A percentile compares a stretch with the other conserved stretches of the same genome.
Evolutionary conservation across 1,140 invertebrate genomes (phyloP).

Genomic region (Matsumurasca onukii): DNA sequence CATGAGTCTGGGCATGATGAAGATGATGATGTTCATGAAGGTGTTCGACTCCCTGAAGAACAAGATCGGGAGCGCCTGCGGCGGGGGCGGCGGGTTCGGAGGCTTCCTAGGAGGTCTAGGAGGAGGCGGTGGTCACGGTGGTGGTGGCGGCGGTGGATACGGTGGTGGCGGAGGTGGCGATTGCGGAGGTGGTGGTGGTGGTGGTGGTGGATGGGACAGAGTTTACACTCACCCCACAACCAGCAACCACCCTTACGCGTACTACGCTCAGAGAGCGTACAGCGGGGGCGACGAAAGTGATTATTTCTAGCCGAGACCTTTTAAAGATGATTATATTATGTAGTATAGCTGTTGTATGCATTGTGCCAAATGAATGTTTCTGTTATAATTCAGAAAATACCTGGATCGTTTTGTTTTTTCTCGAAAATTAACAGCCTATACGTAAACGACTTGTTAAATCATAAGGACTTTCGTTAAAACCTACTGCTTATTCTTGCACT

Average conservation of each 20-base stretch:
- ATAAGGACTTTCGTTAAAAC: too few species aligned
- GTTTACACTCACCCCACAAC: neutral
- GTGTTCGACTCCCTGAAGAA: slow-evolving; percentile 1
- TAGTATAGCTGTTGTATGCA: too few species aligned
- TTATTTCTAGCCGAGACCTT: too few species aligned
- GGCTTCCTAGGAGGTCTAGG: neutral
- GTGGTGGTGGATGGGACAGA: slow-evolving; percentile 16
- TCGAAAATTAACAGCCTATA: too few species aligned
- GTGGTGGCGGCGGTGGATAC: neutral
- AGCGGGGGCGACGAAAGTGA: too few species aligned
- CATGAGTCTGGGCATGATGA: slow-evolving; percentile 33
- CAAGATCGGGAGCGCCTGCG: slow-evolving; percentile 9
- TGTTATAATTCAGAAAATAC: too few species aligned
- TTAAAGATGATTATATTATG: too few species aligned
- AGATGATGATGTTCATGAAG: slow-evolving; percentile 19
- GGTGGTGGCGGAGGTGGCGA: neutral
- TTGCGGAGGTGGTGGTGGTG: neutral
- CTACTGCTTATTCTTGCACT: too few species aligned
- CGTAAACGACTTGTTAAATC: too few species aligned
- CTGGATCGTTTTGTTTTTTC: too few species aligned
- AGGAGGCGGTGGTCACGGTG: neutral
- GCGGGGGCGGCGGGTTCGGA: neutral
- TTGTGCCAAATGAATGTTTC: too few species aligned
- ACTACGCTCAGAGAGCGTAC: neutral
- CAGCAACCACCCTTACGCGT: neutral